Evolutionary conservation across 1,140 invertebrate species (phyloP).

Genomic region (Danaus melanippus): DNA sequence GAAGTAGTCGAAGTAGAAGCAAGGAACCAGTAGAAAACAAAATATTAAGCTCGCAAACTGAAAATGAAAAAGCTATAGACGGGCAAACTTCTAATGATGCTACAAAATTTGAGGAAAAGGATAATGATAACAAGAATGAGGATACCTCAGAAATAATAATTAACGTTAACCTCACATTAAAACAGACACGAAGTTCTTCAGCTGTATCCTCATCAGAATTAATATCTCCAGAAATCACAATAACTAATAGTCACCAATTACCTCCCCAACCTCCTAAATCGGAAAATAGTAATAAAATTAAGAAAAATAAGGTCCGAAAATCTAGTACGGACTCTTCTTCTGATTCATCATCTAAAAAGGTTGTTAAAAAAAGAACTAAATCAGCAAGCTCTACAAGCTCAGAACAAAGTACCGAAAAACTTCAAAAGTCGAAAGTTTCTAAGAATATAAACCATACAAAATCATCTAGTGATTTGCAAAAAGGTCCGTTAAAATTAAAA

Average conservation of each 20-base stretch:
- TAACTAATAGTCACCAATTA: slow-evolving; percentile 65
- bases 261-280: slow-evolving; percentile 75
- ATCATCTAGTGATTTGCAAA: slow-evolving; percentile 34
- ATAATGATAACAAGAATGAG: slow-evolving; percentile 38
- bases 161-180: slow-evolving; percentile 60
- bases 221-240: slow-evolving; percentile 53
- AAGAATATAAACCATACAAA: slow-evolving; percentile 31
- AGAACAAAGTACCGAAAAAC: slow-evolving; percentile 51
- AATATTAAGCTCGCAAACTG: slow-evolving; percentile 22
- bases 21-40: slow-evolving; percentile 46
- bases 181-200: slow-evolving; percentile 43
- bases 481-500: slow-evolving; percentile 47
- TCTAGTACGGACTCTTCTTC: slow-evolving; percentile 56
- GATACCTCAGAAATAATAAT: slow-evolving; percentile 56
- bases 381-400: slow-evolving; percentile 73
- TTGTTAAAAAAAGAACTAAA: slow-evolving; percentile 64
- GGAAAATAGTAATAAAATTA: slow-evolving; percentile 63
- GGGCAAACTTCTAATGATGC: slow-evolving; percentile 15
- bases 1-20: slow-evolving; percentile 51
- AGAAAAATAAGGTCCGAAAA: slow-evolving; percentile 58
- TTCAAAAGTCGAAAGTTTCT: slow-evolving; percentile 36
- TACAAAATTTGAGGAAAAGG: slow-evolving; percentile 24
- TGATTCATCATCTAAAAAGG: slow-evolving; percentile 62
- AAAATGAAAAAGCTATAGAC: slow-evolving; percentile 28
- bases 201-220: slow-evolving; percentile 32